Evolutionary conservation across 2,888 invertebrate species (phyloP).

Genomic region (Chrysopilus asiliformis): DNA sequence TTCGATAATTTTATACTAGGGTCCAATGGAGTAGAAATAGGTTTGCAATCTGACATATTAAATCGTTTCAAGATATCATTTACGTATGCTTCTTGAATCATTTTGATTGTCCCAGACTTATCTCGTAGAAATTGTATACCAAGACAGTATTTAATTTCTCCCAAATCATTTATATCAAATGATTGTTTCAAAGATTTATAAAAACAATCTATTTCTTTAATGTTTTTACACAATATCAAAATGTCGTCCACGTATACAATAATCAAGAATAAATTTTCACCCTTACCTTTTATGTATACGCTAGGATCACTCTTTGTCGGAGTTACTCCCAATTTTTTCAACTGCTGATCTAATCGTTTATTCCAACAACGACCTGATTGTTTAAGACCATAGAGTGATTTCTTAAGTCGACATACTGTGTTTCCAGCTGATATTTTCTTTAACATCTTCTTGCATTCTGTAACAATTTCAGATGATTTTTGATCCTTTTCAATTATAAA

Average conservation of each 20-base stretch:
- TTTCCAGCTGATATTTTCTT: no score
- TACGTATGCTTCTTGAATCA: constrained; percentile 17
- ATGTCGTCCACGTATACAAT: constrained; percentile 1
- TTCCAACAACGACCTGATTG: constrained; percentile 16
- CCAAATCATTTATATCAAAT: no score
- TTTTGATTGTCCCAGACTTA: constrained; percentile 6
- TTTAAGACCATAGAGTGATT: constrained; percentile 17
- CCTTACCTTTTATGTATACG: background rate
- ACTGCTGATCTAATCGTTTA: constrained; percentile 8
- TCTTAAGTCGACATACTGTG: no score
- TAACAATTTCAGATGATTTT: no score
- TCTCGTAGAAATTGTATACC: constrained; percentile 7
- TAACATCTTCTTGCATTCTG: no score
- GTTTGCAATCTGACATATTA: constrained; percentile 16
- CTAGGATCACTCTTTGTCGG: background rate
- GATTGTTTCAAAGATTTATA: no score
- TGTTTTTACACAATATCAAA: background rate
- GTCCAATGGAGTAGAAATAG: constrained; percentile 12
- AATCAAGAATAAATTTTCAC: background rate
- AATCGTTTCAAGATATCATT: constrained; percentile 14
- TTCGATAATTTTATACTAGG: no score
- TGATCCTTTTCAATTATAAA: no score
- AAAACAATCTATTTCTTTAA: no score
- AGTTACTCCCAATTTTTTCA: background rate
- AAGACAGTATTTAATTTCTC: no score